Conservation (phyloP, 1,140 invertebrate species). For the Stegodyphus dumicola region DNA sequence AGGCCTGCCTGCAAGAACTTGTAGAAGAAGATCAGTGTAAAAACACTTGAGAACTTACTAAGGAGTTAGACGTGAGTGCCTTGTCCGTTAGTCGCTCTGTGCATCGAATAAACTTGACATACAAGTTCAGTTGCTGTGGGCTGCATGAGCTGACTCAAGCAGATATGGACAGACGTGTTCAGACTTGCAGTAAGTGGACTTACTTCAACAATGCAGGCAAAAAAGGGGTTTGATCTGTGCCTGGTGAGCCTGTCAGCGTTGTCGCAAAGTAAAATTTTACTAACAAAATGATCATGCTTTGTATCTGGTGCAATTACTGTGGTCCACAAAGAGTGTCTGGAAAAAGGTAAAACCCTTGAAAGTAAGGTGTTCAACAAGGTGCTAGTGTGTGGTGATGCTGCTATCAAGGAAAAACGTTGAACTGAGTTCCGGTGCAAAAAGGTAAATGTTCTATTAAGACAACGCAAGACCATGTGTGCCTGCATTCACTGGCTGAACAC, state of each 20-base stretch:
- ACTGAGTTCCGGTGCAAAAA: not conserved
- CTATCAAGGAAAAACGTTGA: not conserved
- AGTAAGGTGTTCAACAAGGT: not conserved
- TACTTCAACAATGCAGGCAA: not conserved
- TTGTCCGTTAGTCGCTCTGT: not conserved
- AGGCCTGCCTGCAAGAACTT: not conserved
- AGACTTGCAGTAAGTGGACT: not conserved
- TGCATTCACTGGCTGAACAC: not conserved
- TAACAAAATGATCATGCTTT: conserved; percentile 7
- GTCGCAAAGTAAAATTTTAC: not conserved
- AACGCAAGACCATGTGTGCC: not conserved
- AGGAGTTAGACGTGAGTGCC: not conserved
- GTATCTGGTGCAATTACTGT: not conserved
- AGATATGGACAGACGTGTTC: not conserved
- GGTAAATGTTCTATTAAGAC: not conserved
- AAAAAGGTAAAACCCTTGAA: not conserved
- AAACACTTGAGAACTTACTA: not conserved
- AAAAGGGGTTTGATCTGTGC: not conserved
- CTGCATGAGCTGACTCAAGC: not conserved
- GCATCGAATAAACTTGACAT: conserved; percentile 2
- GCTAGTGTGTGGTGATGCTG: not conserved
- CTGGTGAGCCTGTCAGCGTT: not conserved
- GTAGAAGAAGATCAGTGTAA: conserved; percentile 16
- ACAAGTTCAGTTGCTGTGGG: not conserved
- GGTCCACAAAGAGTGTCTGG: not conserved